Percentiles rank a stretch among this genome's conserved stretches.
phyloP scores from a whole-genome alignment of 2,888 invertebrate species.

The Lasius platythorax region DNA sequence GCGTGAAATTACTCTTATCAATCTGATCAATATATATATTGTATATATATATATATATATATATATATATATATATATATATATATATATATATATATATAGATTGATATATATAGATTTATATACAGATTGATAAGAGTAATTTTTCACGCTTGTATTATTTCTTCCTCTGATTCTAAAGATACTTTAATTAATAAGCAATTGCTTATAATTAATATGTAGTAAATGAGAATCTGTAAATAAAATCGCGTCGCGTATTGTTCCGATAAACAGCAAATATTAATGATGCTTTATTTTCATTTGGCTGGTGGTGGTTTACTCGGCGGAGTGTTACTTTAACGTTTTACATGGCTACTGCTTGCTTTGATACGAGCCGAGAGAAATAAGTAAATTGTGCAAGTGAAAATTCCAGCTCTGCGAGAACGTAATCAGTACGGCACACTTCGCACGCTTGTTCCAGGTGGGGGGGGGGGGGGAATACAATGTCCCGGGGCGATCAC shows the following conservation, averaged over 20 bases:
- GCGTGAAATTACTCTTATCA: too few relatives aligned
- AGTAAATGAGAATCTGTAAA: slow-evolving; percentile 28
- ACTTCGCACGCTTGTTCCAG: slow-evolving; percentile 57
- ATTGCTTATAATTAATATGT: neutral
- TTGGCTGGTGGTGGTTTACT: slow-evolving; percentile 28
- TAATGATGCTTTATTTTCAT: slow-evolving; percentile 36
- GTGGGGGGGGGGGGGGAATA: slow-evolving; percentile 59
- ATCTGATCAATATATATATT: too few relatives aligned
- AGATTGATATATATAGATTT: too few relatives aligned
- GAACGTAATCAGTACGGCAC: slow-evolving; percentile 63
- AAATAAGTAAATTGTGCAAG: slow-evolving; percentile 61
- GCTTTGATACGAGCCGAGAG: slow-evolving; percentile 58
- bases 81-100: too few relatives aligned
- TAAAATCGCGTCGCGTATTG: slow-evolving; percentile 14
- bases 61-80: too few relatives aligned
- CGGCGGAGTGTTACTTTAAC: slow-evolving; percentile 50
- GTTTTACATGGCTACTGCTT: slow-evolving; percentile 47
- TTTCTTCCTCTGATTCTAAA: neutral
- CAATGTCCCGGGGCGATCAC: slow-evolving; percentile 73
- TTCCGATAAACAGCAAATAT: slow-evolving; percentile 33
- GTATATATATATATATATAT: too few relatives aligned
- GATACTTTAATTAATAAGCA: slow-evolving; percentile 9
- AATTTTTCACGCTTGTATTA: neutral
- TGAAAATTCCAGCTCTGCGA: slow-evolving; percentile 65
- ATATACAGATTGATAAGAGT: neutral